phyloP scores from a whole-genome alignment of 2,888 invertebrate genomes.

The Chouioia cunea region DNA sequence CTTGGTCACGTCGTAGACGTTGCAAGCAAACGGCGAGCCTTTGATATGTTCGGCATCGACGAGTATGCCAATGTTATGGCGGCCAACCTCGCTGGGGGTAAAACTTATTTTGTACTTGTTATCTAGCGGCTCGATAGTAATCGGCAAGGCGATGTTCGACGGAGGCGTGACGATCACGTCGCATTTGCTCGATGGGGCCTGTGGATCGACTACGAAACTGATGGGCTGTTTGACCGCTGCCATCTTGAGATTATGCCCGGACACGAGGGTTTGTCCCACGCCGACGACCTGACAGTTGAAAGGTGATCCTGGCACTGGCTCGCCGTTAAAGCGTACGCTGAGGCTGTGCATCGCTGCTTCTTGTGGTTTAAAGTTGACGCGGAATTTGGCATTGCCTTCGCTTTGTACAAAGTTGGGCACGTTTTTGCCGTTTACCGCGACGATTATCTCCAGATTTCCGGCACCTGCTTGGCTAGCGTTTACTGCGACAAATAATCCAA shows the following conservation, averaged over 20 bases:
- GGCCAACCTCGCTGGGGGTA: conserved; percentile 87
- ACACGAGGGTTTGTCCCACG: conserved; percentile 75
- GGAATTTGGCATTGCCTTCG: conserved; percentile 95
- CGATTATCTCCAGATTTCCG: conserved; percentile 97
- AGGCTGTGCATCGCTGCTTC: conserved; percentile 92
- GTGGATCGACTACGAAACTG: conserved; percentile 73
- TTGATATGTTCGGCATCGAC: conserved; percentile 87
- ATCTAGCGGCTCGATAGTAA: conserved; percentile 76
- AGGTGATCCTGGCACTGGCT: conserved; percentile 88
- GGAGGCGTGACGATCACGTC: conserved; percentile 81
- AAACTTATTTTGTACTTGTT: conserved; percentile 83
- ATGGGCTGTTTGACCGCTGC: conserved; percentile 78
- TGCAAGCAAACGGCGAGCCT: conserved; percentile 94
- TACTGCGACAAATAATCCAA: conserved; percentile 78
- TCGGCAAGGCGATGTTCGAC: conserved; percentile 83
- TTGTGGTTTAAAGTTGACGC: conserved; percentile 95
- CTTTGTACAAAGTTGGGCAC: conserved; percentile 98
- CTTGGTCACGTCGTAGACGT: conserved; percentile 91
- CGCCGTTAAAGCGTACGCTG: conserved; percentile 85
- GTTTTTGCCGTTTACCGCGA: conserved; percentile 95
- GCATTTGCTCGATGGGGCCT: conserved; percentile 63
- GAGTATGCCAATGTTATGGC: conserved; percentile 86
- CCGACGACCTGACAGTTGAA: conserved; percentile 88
- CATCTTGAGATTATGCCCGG: conserved; percentile 78
- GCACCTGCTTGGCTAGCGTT: conserved; percentile 96